A percentile compares a stretch with the other conserved stretches of the same genome.
These are phyloP conservation scores for Crax fasciolata DNA, from an alignment of 2,797 vertebrate genomes.

Conservation along the genomic window DNA sequence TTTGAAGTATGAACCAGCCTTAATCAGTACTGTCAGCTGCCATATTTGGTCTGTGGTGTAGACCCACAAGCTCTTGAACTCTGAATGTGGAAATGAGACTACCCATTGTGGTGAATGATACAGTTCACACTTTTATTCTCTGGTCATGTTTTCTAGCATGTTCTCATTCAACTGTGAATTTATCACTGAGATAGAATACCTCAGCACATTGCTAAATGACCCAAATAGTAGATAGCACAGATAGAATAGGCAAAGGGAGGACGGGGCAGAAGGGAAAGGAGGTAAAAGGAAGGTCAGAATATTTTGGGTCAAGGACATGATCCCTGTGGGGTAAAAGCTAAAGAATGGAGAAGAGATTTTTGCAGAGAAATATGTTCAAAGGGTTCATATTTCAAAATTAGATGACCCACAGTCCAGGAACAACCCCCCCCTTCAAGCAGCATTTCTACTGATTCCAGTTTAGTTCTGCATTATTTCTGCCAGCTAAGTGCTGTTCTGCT, in stretches of 20 bases:
- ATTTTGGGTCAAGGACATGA: background rate
- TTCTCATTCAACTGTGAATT: background rate
- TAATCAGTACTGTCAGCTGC: background rate
- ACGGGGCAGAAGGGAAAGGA: background rate
- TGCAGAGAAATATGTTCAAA: background rate
- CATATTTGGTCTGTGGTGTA: background rate
- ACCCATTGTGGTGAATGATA: background rate
- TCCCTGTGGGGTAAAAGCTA: background rate
- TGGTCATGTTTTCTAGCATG: background rate
- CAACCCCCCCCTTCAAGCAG: background rate
- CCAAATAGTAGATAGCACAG: background rate
- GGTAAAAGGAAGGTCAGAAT: background rate
- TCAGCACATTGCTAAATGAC: background rate
- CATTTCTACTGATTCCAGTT: background rate
- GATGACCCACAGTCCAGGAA: background rate
- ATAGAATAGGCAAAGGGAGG: background rate
- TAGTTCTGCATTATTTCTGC: background rate
- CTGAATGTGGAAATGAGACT: background rate
- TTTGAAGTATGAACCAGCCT: background rate
- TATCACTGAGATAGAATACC: background rate
- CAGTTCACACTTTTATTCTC: background rate
- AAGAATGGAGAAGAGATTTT: background rate
- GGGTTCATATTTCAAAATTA: background rate
- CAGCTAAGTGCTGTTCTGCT: background rate
- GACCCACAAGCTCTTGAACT: background rate